phyloP scores from a whole-genome alignment of 2,888 invertebrate species.

The Hypomecis atomaria region DNA sequence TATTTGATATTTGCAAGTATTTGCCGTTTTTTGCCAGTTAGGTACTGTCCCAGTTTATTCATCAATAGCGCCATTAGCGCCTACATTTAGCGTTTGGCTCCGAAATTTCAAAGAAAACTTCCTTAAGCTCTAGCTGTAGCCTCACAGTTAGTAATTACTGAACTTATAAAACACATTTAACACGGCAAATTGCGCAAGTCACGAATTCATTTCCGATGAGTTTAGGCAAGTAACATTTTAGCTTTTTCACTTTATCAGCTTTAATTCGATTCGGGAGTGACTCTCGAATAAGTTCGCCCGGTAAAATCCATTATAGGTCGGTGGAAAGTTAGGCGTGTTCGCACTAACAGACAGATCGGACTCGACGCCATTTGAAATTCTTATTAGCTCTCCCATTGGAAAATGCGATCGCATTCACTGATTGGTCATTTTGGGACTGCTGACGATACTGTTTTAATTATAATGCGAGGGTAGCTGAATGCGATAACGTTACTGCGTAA shows the following conservation, averaged over 20 bases:
- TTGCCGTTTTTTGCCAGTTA: too few relatives aligned
- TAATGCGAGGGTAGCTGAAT: conserved; percentile 24
- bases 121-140: conserved; percentile 6
- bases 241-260: conserved; percentile 53
- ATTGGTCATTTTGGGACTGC: conserved; percentile 45
- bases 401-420: conserved; percentile 53
- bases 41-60: neutral
- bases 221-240: conserved; percentile 46
- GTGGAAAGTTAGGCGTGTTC: conserved; percentile 52
- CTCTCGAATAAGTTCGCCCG: conserved; percentile 54
- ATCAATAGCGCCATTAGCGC: conserved; percentile 10
- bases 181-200: conserved; percentile 48
- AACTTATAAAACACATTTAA: conserved; percentile 43
- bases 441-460: conserved; percentile 35
- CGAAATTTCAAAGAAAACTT: conserved; percentile 4
- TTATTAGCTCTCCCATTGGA: conserved; percentile 55
- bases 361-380: conserved; percentile 56
- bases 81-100: neutral
- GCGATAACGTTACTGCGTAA: conserved; percentile 23
- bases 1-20: too few relatives aligned
- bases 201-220: conserved; percentile 47
- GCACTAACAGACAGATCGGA: conserved; percentile 45
- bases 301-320: conserved; percentile 53
- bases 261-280: conserved; percentile 57
- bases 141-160: conserved; percentile 22